A percentile compares a stretch with the other conserved stretches of the same genome.
These are phyloP conservation scores for Chionodraco myersi DNA, from an alignment of 2,113 vertebrate species.

Conservation along the genomic window DNA sequence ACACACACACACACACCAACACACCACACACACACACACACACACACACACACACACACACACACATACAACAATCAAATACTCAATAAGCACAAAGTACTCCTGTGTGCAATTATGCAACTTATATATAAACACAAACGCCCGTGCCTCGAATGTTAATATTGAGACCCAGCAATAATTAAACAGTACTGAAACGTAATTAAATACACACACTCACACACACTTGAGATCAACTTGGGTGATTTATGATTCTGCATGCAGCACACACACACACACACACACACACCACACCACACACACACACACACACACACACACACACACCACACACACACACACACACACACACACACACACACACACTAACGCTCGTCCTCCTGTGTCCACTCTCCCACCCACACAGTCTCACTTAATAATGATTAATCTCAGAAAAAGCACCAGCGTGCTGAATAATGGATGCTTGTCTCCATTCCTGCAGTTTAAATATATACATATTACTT, in stretches of 20 bases:
- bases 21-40: too few species aligned
- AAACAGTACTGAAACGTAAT: conserved; percentile 34
- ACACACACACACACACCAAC: not conserved
- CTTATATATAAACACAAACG: conserved; percentile 5
- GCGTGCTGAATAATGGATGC: conserved; percentile 68
- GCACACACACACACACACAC: conserved; percentile 15
- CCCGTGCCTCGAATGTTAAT: conserved; percentile 20
- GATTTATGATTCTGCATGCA: conserved; percentile 32
- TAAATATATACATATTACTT: conserved; percentile 76
- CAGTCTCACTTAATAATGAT: conserved; percentile 63
- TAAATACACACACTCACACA: conserved; percentile 30
- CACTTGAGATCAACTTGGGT: conserved; percentile 21
- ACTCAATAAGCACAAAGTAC: not conserved
- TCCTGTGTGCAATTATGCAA: not conserved
- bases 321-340: too few species aligned
- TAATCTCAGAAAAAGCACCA: conserved; percentile 24
- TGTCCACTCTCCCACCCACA: conserved; percentile 45
- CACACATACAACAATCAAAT: too few species aligned
- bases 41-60: too few species aligned
- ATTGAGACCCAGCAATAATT: conserved; percentile 25
- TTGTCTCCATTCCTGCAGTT: conserved; percentile 60
- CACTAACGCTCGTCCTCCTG: conserved; percentile 5
- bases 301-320: too few species aligned
- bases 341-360: conserved; percentile 23
- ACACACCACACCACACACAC: conserved; percentile 10